These are phyloP conservation scores for Heterotilapia buettikoferi DNA, from an alignment of 2,113 vertebrate genomes.

Conservation along the genomic window DNA sequence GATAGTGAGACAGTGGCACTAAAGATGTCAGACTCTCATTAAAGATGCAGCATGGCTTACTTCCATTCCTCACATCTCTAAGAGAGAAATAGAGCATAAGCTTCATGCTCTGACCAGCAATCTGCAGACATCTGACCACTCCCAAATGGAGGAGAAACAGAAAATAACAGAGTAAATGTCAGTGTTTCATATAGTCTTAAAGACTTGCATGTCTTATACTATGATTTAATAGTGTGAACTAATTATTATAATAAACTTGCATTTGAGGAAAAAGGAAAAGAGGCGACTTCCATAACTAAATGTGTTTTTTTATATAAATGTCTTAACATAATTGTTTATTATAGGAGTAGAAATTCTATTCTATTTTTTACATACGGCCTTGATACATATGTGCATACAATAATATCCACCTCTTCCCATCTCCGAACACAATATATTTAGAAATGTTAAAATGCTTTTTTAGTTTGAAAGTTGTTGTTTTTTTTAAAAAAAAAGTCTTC, in stretches of 20 bases:
- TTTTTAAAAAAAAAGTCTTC: not conserved
- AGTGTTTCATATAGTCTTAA: not conserved
- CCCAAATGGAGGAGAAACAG: not conserved
- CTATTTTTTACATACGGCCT: not conserved
- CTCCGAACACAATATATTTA: not conserved
- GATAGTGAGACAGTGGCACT: slow-evolving; percentile 33
- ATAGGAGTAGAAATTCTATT: not conserved
- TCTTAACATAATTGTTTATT: not conserved
- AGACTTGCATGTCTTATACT: not conserved
- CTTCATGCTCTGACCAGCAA: slow-evolving; percentile 30
- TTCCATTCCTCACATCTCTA: slow-evolving; percentile 53
- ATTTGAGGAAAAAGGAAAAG: not conserved
- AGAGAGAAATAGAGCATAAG: slow-evolving; percentile 60
- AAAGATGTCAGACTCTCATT: slow-evolving; percentile 64
- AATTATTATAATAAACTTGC: not conserved
- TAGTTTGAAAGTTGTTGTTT: not conserved
- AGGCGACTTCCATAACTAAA: not conserved
- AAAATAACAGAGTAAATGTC: not conserved
- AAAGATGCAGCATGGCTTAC: slow-evolving; percentile 65
- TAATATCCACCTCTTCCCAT: not conserved
- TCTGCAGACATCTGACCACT: slow-evolving; percentile 38
- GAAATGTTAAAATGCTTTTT: not conserved
- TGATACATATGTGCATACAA: not conserved
- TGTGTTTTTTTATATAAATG: not conserved
- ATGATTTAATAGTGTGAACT: not conserved